phyloP scores from a whole-genome alignment of 2,888 invertebrate genomes.

The Spatulosminthurus flaviceps region DNA sequence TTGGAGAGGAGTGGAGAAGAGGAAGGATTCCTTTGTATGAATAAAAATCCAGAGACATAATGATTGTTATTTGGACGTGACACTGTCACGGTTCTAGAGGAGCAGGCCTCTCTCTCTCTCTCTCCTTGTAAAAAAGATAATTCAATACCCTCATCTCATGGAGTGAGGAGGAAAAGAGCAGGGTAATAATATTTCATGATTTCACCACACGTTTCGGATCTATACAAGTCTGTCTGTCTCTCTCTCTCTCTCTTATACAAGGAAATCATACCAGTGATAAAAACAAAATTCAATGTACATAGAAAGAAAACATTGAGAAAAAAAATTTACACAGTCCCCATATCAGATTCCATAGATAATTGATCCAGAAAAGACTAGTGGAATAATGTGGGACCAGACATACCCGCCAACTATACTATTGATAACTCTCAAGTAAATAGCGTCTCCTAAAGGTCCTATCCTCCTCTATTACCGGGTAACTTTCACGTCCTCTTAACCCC shows the following conservation, averaged over 20 bases:
- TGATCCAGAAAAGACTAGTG: conserved; percentile 41
- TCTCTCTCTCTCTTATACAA: too few relatives aligned
- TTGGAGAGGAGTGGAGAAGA: too few relatives aligned
- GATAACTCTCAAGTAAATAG: conserved; percentile 29
- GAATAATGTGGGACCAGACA: conserved; percentile 34
- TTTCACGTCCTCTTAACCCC: too few relatives aligned
- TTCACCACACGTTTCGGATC: neutral
- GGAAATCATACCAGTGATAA: neutral
- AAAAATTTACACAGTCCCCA: conserved; percentile 18
- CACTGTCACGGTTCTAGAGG: neutral
- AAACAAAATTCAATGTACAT: conserved; percentile 19
- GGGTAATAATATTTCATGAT: conserved; percentile 21
- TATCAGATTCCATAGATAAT: conserved; percentile 45
- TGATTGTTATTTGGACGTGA: neutral
- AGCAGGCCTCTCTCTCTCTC: neutral
- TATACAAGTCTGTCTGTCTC: neutral
- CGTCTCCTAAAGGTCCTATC: too few relatives aligned
- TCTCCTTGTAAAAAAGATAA: neutral
- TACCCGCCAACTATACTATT: conserved; percentile 29
- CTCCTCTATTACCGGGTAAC: too few relatives aligned
- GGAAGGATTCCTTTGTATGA: too few relatives aligned
- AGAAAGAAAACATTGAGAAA: too few relatives aligned
- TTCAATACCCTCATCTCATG: conserved; percentile 23
- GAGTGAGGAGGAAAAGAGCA: neutral
- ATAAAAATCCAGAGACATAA: neutral